Percentiles rank a stretch among this genome's conserved stretches.
Conservation (phyloP, 1,140 invertebrate species). For the Ruditapes philippinarum region DNA sequence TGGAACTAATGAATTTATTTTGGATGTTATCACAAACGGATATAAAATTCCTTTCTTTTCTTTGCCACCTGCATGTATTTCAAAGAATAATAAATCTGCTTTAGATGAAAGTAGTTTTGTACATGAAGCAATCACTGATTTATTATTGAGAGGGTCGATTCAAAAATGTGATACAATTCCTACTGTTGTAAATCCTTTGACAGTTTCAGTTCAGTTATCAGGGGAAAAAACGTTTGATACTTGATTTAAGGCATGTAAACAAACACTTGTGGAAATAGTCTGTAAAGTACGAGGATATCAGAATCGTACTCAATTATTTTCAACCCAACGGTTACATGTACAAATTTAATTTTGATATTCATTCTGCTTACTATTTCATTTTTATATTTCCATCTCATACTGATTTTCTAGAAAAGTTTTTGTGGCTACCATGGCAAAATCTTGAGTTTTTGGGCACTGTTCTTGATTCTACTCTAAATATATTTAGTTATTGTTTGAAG, state of each 20-base stretch:
- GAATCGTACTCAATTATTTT: background rate
- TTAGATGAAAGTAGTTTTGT: conserved; percentile 10
- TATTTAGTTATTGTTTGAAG: conserved; percentile 17
- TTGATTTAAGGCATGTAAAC: conserved; percentile 36
- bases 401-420: background rate
- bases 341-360: conserved; percentile 40
- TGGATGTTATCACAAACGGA: conserved; percentile 1
- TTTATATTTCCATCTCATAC: conserved; percentile 28
- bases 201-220: conserved; percentile 20
- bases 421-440: background rate
- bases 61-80: background rate
- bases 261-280: conserved; percentile 43
- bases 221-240: conserved; percentile 51
- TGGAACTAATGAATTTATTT: conserved; percentile 32
- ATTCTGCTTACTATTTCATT: conserved; percentile 43
- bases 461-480: conserved; percentile 37
- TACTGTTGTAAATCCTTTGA: conserved; percentile 24
- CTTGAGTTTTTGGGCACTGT: background rate
- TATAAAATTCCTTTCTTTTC: conserved; percentile 52
- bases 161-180: background rate
- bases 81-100: conserved; percentile 29
- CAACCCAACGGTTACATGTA: conserved; percentile 5
- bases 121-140: conserved; percentile 28
- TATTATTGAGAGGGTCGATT: conserved; percentile 22
- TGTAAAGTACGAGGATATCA: conserved; percentile 57